phyloP scores from a whole-genome alignment of 2,888 invertebrate genomes.

The Acleris literana region DNA sequence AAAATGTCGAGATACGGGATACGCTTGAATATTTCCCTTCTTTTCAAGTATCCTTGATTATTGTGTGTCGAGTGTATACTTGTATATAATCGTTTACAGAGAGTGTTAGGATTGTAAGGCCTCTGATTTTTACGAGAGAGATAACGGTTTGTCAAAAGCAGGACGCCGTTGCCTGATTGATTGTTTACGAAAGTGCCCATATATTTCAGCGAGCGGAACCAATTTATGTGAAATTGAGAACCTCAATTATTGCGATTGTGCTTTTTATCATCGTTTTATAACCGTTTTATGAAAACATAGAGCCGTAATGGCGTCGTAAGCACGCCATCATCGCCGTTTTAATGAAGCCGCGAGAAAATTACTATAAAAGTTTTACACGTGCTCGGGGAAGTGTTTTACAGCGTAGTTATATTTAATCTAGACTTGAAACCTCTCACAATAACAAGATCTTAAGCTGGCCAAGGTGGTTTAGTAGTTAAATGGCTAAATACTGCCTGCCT shows the following conservation, averaged over 20 bases:
- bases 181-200: slow-evolving; percentile 13
- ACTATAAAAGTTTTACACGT: slow-evolving; percentile 12
- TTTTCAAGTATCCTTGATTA: slow-evolving; percentile 6
- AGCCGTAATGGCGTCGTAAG: slow-evolving; percentile 10
- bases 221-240: slow-evolving; percentile 17
- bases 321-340: not conserved
- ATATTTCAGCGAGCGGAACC: slow-evolving; percentile 1
- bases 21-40: slow-evolving; percentile 13
- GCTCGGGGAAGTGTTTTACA: slow-evolving; percentile 20
- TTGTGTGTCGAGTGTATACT: slow-evolving; percentile 1
- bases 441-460: too few species aligned
- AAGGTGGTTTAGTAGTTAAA: too few species aligned
- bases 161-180: slow-evolving; percentile 3
- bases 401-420: slow-evolving; percentile 23
- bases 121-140: not conserved
- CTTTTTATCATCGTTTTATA: slow-evolving; percentile 30
- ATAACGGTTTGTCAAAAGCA: not conserved
- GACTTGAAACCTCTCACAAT: too few species aligned
- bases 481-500: too few species aligned
- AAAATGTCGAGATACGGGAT: slow-evolving; percentile 4
- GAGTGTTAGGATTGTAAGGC: not conserved
- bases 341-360: slow-evolving; percentile 21
- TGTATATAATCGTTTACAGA: not conserved
- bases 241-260: slow-evolving; percentile 20
- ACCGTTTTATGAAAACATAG: slow-evolving; percentile 18